A percentile compares a stretch with the other conserved stretches of the same genome.
Evolutionary conservation across 2,797 vertebrate species (phyloP).

Genomic region (Stomatorhinus walkeri): DNA sequence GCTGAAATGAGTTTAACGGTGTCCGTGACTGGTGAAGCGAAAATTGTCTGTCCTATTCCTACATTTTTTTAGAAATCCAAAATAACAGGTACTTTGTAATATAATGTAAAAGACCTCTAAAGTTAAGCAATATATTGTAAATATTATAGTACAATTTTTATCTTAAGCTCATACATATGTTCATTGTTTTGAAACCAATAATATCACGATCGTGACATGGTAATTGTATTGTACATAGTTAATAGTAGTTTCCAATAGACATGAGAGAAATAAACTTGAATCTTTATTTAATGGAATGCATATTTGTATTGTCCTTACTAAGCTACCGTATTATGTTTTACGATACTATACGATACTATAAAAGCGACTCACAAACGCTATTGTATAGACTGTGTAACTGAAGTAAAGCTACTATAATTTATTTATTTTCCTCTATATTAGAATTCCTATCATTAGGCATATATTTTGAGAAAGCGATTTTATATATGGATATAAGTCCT

Average conservation of each 20-base stretch:
- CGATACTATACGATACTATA: background rate
- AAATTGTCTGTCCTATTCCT: background rate
- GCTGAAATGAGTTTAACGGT: constrained; percentile 26
- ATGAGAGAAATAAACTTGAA: constrained; percentile 5
- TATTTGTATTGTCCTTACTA: background rate
- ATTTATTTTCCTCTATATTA: background rate
- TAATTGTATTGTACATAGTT: background rate
- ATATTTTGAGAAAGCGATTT: background rate
- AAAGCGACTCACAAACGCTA: background rate
- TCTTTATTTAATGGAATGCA: background rate
- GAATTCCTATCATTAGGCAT: background rate
- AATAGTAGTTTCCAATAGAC: background rate
- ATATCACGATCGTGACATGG: background rate
- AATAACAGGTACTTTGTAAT: background rate
- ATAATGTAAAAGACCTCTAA: background rate
- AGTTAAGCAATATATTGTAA: background rate
- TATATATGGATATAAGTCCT: background rate
- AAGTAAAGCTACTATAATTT: background rate
- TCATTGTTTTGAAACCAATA: background rate
- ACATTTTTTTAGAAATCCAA: background rate
- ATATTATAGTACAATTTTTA: background rate
- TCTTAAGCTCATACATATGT: background rate
- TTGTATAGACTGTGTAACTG: background rate
- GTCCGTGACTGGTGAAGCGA: background rate
- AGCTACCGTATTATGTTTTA: background rate